Conservation (phyloP, 2,888 invertebrate genomes). For the Liposcelis brunnea region DNA sequence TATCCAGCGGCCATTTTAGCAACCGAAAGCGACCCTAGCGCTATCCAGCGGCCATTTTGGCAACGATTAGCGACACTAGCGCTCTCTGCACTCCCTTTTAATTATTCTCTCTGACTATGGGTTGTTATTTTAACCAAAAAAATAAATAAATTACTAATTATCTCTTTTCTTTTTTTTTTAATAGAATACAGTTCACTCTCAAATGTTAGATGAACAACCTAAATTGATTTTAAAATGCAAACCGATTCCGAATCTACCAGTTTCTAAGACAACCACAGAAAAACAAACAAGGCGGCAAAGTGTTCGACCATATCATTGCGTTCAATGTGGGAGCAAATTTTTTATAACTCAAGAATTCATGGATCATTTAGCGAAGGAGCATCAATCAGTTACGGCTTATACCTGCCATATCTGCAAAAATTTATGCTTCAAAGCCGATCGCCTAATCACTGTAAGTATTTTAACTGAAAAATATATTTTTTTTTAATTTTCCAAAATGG, state of each 20-base stretch:
- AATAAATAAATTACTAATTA: background rate
- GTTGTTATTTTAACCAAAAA: too few relatives aligned
- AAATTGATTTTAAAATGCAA: too few relatives aligned
- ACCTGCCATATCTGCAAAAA: background rate
- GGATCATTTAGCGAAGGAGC: background rate
- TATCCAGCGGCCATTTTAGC: too few relatives aligned
- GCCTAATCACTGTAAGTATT: background rate
- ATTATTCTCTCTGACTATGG: too few relatives aligned
- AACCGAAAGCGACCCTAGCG: too few relatives aligned
- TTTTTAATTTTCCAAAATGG: too few relatives aligned
- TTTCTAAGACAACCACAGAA: background rate
- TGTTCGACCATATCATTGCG: background rate
- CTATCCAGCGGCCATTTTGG: too few relatives aligned
- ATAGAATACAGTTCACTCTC: too few relatives aligned
- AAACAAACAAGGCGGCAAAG: background rate
- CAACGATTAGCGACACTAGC: too few relatives aligned
- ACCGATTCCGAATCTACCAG: background rate
- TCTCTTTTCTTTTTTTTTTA: too few relatives aligned
- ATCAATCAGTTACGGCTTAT: background rate
- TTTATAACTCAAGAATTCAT: background rate
- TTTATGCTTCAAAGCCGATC: background rate
- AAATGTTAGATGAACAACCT: too few relatives aligned
- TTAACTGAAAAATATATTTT: background rate
- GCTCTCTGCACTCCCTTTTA: too few relatives aligned
- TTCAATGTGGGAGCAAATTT: background rate